Conservation (phyloP, 2,888 invertebrate genomes). For the Pegoplata infirma region DNA sequence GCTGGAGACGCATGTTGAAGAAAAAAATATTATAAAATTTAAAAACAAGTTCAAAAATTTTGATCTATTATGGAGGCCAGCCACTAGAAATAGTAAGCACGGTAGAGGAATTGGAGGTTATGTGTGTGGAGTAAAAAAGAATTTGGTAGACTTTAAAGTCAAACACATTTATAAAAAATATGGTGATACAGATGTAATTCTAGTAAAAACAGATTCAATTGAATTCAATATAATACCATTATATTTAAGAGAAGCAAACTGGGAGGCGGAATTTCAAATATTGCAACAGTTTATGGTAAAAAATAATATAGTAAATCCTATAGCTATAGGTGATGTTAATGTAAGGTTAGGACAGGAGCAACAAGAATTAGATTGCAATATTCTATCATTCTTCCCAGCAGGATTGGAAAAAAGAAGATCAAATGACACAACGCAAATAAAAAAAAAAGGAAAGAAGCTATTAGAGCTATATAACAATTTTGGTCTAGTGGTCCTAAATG, state of each 20-base stretch:
- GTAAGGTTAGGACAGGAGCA: neutral
- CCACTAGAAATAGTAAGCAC: neutral
- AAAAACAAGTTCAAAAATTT: neutral
- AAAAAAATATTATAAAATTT: neutral
- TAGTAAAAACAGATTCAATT: no score
- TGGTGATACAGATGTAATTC: neutral
- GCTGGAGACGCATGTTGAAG: no score
- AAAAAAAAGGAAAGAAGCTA: neutral
- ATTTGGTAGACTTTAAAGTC: neutral
- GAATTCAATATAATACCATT: no score
- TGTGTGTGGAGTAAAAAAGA: neutral
- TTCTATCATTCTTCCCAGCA: neutral
- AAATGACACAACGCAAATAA: neutral
- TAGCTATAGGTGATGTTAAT: neutral
- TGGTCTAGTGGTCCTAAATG: neutral
- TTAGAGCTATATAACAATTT: neutral
- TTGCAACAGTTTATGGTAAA: no score
- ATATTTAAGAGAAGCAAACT: no score
- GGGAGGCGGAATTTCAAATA: no score
- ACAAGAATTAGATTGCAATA: neutral
- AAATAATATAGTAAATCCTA: neutral
- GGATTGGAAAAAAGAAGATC: neutral
- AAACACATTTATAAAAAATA: neutral
- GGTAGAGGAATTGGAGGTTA: conserved; percentile 9
- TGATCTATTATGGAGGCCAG: conserved; percentile 2